Evolutionary conservation across 2,797 vertebrate genomes (phyloP), one percentile per base, ranked within the genome.

Genomic region (Neostethus bicornis): DNA sequence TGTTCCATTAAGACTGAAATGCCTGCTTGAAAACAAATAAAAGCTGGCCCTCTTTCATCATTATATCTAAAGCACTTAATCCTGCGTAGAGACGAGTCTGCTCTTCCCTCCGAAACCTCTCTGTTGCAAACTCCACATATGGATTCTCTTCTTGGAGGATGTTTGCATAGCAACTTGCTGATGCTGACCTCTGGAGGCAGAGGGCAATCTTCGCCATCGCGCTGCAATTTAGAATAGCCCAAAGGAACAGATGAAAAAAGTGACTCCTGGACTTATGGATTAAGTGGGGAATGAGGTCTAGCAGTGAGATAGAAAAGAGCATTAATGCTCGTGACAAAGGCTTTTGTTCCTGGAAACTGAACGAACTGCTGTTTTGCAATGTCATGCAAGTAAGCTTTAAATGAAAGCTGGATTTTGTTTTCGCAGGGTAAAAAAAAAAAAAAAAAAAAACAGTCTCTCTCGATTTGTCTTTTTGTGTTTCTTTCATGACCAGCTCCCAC

Each of bases 1-100:
- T 60, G 23, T 85, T 86, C 79, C 49, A 83, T 88, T 85, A 85
- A 70, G 77, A 72, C 56, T 37, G 66, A 81, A 83, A 81, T 64
- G 77, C 61, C 66, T 75, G 68, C 76, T 86, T 70, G 73, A 81
- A 89, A 86, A 84, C 81, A 89, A 88, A 85, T 81, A 83, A 85
- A 86, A 84, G 84, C 58, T 76, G 73, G 61, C 47, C 76, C 41
- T 46, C 51, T 84, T 76, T 86, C 82, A 88, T 88, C 69, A 87
- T 85, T 83, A 84, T 63, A 85, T 86, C 71, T 83, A 80, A 88
- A 85, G 80, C 77, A 68, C 80, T 86, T 88, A 87, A 90, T 88
- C 88, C 84, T 61, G 56, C 76, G 62, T 50, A 71, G 64, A 83
- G 66, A 51, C 66, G 13, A 52, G 62, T 71, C 74, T 58, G 21